phyloP scores from a whole-genome alignment of 1,140 invertebrate species.

The Oreohelix idahoensis region DNA sequence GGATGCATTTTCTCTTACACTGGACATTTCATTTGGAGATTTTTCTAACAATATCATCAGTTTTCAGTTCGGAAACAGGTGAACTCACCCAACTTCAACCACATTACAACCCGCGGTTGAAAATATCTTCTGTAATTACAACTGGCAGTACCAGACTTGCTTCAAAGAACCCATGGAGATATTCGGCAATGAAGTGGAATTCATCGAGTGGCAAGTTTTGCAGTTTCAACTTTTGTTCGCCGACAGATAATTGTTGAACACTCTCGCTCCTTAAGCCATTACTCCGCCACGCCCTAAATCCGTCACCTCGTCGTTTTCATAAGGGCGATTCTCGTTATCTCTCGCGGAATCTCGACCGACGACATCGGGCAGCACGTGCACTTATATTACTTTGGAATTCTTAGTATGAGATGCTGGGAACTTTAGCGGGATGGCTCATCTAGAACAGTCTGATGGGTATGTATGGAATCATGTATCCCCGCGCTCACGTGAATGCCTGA shows the following conservation, averaged over 20 bases:
- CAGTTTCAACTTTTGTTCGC: too few species aligned
- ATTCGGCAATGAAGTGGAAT: too few species aligned
- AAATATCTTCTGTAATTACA: too few species aligned
- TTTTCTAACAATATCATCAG: too few species aligned
- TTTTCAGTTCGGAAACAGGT: too few species aligned
- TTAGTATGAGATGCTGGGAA: background rate
- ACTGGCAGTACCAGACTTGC: too few species aligned
- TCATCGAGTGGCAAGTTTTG: too few species aligned
- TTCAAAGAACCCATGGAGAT: too few species aligned
- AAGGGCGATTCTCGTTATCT: conserved; percentile 11
- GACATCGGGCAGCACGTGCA: background rate
- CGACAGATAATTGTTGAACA: background rate
- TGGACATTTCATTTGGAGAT: too few species aligned
- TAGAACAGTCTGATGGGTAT: background rate
- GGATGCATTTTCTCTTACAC: too few species aligned
- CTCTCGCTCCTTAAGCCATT: background rate
- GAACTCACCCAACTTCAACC: too few species aligned
- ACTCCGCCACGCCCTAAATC: background rate
- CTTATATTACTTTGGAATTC: background rate
- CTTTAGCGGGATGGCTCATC: background rate
- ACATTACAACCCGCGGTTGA: too few species aligned
- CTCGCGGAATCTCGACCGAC: background rate
- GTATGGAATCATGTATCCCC: background rate
- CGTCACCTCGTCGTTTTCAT: background rate
- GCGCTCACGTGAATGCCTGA: background rate